Evolutionary conservation across 1,140 invertebrate species (phyloP).

Genomic region (Potamilus streckersoni): DNA sequence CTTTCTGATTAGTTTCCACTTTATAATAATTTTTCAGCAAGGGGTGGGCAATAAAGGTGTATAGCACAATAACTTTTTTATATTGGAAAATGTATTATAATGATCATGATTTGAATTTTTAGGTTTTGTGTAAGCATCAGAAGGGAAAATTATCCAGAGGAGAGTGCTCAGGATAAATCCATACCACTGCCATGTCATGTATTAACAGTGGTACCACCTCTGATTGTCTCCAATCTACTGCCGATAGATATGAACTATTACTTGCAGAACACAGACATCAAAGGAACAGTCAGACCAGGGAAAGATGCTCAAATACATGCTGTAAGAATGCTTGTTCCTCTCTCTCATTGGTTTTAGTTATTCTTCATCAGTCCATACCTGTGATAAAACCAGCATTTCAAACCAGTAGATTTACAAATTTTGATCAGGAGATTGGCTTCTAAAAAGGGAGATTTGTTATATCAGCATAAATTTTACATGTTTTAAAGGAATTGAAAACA

Average conservation of each 20-base stretch:
- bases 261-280: slow-evolving; percentile 55
- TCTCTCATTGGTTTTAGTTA: slow-evolving; percentile 1
- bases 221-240: slow-evolving; percentile 79
- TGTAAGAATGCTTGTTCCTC: slow-evolving; percentile 46
- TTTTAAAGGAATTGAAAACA: no score
- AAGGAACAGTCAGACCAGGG: slow-evolving; percentile 76
- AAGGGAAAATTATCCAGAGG: slow-evolving; percentile 83
- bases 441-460: no score
- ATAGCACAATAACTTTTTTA: no score
- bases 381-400: no score
- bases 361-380: neutral
- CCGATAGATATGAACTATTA: slow-evolving; percentile 73
- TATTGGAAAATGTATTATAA: no score
- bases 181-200: slow-evolving; percentile 82
- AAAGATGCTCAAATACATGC: slow-evolving; percentile 66
- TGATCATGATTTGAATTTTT: neutral
- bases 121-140: slow-evolving; percentile 85
- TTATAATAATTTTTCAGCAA: no score
- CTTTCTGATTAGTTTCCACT: no score
- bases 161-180: slow-evolving; percentile 59
- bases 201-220: slow-evolving; percentile 84
- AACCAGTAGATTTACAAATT: no score
- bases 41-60: no score
- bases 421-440: no score
- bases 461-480: no score